Percentiles rank a stretch among this genome's conserved stretches.
phyloP scores from a whole-genome alignment of 2,888 invertebrate genomes.

The Marasmarcha lunaedactyla region DNA sequence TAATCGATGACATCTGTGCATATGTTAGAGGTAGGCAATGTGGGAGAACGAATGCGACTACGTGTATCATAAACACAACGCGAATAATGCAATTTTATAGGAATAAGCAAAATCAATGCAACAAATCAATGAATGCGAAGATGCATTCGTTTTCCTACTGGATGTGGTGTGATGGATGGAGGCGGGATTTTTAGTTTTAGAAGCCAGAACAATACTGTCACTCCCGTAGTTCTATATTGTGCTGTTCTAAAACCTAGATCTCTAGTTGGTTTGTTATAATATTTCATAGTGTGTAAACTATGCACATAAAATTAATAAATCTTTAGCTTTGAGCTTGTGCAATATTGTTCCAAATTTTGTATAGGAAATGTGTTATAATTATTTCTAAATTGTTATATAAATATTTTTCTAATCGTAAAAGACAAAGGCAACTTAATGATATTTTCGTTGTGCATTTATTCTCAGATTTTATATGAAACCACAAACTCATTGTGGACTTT shows the following conservation, averaged over 20 bases:
- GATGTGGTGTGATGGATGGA: too few relatives aligned
- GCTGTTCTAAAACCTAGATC: too few relatives aligned
- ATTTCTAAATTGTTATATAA: slow-evolving; percentile 66
- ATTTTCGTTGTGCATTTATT: slow-evolving; percentile 70
- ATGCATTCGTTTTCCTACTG: too few relatives aligned
- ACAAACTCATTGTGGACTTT: slow-evolving; percentile 60
- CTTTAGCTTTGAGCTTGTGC: slow-evolving; percentile 66
- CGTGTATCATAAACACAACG: too few relatives aligned
- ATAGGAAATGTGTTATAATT: slow-evolving; percentile 55
- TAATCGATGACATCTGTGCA: not conserved
- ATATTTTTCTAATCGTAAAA: slow-evolving; percentile 65
- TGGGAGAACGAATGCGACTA: not conserved
- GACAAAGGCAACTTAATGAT: slow-evolving; percentile 65
- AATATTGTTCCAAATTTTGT: slow-evolving; percentile 68
- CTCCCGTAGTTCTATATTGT: too few relatives aligned
- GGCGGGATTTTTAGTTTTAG: too few relatives aligned
- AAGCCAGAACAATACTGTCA: too few relatives aligned
- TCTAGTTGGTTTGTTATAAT: slow-evolving; percentile 59
- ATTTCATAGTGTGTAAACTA: slow-evolving; percentile 24
- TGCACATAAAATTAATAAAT: slow-evolving; percentile 42
- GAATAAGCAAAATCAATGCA: too few relatives aligned
- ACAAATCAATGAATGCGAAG: too few relatives aligned
- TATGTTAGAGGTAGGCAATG: not conserved
- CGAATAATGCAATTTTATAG: too few relatives aligned
- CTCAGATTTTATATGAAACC: slow-evolving; percentile 51